Base-by-base conservation (phyloP, 1,140 invertebrate species). In the Prorops nasuta region DNA sequence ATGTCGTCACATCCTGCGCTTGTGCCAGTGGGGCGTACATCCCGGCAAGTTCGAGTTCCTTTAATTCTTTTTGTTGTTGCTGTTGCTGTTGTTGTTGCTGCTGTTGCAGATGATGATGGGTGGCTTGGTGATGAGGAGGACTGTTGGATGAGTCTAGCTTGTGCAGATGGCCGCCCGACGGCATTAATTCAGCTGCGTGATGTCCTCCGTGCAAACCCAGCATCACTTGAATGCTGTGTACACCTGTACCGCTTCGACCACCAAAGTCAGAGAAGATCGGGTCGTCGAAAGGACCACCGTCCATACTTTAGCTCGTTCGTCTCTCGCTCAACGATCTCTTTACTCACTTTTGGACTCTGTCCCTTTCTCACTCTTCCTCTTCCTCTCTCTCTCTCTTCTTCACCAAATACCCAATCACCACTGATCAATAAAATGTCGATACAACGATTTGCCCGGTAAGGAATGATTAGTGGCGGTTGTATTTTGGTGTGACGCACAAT, bases 201-300 rank as follows among this genome's bases (percentile, higher is more conserved):
- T 80, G 77, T 12, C 61, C 65, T 8, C 78, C 74, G 52, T 83
- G 83, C 9, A 84, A 72, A 2, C 86, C 87, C 22, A 91, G 75
- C 85, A 91, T 90, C 51, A 89, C 86, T 63, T 87, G 83, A 41
- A 85, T 84, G 46, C 81, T 83, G 62, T 85, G 84, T 39, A 84
- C 81, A 10, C 79, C 79, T 6, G 74, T 63, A 10, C 74, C 76
- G 42, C 81, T 78, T 24, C 84, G 81, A 53, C 81, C 83, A 28
- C 82, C 76, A 68, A 89, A 90, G 64, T 91, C 87, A 49, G 80
- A 79, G 66, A 89, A 89, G 60, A 86, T 84, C 56, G 86, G 83
- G 66, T 89, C 87, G 63, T 89, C 88, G 74, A 88, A 90, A 20
- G 82, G 80, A 37, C 81, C 81, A 61, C 86, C 84, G 68, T 89